A percentile compares a stretch with the other conserved stretches of the same genome.
Conservation (phyloP, 2,113 vertebrate species). For the Pungitius pungitius region DNA sequence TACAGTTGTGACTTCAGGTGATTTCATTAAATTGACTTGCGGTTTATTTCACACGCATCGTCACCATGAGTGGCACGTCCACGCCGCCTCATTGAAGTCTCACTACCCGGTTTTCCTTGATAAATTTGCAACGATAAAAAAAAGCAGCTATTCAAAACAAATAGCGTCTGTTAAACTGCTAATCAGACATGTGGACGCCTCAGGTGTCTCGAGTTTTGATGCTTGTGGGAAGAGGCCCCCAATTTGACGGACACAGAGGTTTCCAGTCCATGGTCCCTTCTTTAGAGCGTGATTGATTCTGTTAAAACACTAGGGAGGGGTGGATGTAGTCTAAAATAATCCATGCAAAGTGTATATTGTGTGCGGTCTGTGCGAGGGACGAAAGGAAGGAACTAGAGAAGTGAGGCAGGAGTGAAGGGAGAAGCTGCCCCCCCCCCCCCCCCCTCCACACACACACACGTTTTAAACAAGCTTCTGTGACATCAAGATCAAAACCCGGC, state of each 20-base stretch:
- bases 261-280: neutral
- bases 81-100: neutral
- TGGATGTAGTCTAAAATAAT: neutral
- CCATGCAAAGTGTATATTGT: neutral
- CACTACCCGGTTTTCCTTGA: neutral
- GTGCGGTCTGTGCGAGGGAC: neutral
- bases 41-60: neutral
- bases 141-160: neutral
- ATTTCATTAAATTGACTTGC: too few species aligned
- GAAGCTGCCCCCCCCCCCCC: too few species aligned
- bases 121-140: conserved; percentile 10
- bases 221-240: neutral
- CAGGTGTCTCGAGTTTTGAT: neutral
- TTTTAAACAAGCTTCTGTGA: conserved; percentile 30
- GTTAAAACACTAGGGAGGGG: conserved; percentile 14
- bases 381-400: conserved; percentile 6
- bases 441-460: too few species aligned
- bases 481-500: conserved; percentile 32
- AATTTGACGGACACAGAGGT: neutral
- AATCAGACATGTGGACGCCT: conserved; percentile 23
- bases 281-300: conserved; percentile 13
- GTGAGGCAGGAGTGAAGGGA: conserved; percentile 3
- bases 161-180: neutral
- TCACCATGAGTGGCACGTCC: conserved; percentile 3
- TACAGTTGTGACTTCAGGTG: too few species aligned